phyloP scores from a whole-genome alignment of 2,888 invertebrate species.

The Lithosia quadra region DNA sequence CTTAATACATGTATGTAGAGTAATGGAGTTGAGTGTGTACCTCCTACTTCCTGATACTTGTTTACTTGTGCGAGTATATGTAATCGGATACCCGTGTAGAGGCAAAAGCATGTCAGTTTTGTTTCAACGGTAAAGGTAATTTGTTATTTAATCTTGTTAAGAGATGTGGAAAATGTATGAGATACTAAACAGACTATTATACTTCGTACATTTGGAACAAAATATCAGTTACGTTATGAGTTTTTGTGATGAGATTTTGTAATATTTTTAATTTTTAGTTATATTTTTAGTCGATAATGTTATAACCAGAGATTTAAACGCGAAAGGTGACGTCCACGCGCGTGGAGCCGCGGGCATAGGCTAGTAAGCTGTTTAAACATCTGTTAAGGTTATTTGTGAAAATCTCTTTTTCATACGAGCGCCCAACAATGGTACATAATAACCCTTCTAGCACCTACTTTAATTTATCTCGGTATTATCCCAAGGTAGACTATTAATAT shows the following conservation, averaged over 20 bases:
- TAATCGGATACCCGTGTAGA: conserved; percentile 35
- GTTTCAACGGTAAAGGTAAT: conserved; percentile 9
- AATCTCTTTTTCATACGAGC: too few species aligned
- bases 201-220: too few species aligned
- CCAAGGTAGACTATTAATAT: background rate
- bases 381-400: too few species aligned
- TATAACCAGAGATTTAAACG: too few species aligned
- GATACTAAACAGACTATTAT: background rate
- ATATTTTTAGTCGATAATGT: too few species aligned
- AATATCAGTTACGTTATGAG: background rate
- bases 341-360: too few species aligned
- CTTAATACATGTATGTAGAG: conserved; percentile 33
- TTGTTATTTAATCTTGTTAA: background rate
- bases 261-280: too few species aligned
- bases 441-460: background rate
- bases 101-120: conserved; percentile 23
- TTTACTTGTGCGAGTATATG: conserved; percentile 33
- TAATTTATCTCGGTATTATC: background rate
- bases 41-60: conserved; percentile 8
- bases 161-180: conserved; percentile 20
- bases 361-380: too few species aligned
- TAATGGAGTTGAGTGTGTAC: conserved; percentile 27
- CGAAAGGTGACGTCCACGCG: too few species aligned
- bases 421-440: too few species aligned
- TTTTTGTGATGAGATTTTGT: too few species aligned